Conservation (phyloP, 2,888 invertebrate genomes). For the Fabriciana adippe region DNA sequence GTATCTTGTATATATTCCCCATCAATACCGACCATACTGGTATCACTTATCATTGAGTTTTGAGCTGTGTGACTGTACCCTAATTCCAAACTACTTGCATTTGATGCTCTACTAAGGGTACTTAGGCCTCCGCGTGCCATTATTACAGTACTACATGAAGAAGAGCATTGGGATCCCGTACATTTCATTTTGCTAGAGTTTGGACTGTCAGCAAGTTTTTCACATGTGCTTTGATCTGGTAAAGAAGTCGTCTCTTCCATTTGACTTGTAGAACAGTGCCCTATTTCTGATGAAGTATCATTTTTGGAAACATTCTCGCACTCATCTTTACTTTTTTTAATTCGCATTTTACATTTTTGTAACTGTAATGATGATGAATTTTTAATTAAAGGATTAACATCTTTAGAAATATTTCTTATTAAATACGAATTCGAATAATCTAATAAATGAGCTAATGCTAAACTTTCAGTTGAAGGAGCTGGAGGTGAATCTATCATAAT, state of each 20-base stretch:
- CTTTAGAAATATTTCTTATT: constrained; percentile 60
- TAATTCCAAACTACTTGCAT: constrained; percentile 90
- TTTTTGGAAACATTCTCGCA: constrained; percentile 51
- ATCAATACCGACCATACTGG: constrained; percentile 85
- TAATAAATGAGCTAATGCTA: constrained; percentile 89
- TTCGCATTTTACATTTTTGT: constrained; percentile 60
- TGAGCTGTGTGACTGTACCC: constrained; percentile 94
- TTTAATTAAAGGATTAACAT: constrained; percentile 58
- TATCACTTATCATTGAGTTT: constrained; percentile 90
- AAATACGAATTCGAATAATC: constrained; percentile 82
- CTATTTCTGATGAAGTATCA: constrained; percentile 53
- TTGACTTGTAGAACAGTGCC: constrained; percentile 52
- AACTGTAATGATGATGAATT: constrained; percentile 69
- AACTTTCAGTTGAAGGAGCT: constrained; percentile 92
- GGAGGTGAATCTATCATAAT: constrained; percentile 92
- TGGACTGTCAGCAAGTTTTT: constrained; percentile 80
- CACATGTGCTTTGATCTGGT: constrained; percentile 71
- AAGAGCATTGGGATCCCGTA: constrained; percentile 91
- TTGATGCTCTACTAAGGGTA: constrained; percentile 85
- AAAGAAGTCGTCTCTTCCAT: constrained; percentile 64
- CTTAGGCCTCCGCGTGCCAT: constrained; percentile 81
- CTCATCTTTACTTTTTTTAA: constrained; percentile 63
- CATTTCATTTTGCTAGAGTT: constrained; percentile 83
- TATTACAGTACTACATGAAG: constrained; percentile 94
- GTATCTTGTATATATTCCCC: constrained; percentile 83